These are phyloP conservation scores for Picathartes gymnocephalus DNA, from an alignment of 2,113 vertebrate genomes.

Conservation along the genomic window DNA sequence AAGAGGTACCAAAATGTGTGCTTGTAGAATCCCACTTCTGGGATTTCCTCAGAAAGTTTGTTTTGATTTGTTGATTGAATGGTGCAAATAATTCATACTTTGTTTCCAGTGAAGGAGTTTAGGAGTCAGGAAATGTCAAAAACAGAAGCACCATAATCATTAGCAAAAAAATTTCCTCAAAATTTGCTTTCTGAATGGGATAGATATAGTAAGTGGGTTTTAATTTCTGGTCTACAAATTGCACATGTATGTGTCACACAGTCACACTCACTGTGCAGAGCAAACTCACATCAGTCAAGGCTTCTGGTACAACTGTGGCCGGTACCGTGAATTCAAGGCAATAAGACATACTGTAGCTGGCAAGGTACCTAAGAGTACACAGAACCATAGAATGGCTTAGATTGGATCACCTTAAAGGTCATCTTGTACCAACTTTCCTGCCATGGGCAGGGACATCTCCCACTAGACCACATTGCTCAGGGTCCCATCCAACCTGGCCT, in stretches of 20 bases:
- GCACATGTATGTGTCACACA: neutral
- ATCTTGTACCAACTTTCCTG: too few species aligned
- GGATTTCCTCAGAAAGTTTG: neutral
- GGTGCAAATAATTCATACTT: neutral
- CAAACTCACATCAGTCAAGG: neutral
- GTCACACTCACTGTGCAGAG: neutral
- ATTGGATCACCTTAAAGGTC: neutral
- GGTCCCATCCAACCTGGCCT: rapidly evolving
- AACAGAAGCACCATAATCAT: neutral
- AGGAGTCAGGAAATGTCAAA: neutral
- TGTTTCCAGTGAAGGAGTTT: neutral
- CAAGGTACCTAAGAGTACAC: neutral
- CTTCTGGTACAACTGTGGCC: neutral
- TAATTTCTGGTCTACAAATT: neutral
- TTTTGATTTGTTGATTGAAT: neutral
- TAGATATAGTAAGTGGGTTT: neutral
- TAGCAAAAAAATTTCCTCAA: neutral
- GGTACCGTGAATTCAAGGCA: neutral
- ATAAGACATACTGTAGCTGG: rapidly evolving
- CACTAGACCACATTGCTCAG: neutral
- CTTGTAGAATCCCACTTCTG: neutral
- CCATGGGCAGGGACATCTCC: neutral
- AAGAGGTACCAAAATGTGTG: neutral
- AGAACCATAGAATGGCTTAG: neutral
- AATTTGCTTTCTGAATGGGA: neutral